Percentiles rank a stretch among this genome's conserved stretches.
phyloP scores from a whole-genome alignment of 2,888 invertebrate species.

The Plagiodera versicolora region DNA sequence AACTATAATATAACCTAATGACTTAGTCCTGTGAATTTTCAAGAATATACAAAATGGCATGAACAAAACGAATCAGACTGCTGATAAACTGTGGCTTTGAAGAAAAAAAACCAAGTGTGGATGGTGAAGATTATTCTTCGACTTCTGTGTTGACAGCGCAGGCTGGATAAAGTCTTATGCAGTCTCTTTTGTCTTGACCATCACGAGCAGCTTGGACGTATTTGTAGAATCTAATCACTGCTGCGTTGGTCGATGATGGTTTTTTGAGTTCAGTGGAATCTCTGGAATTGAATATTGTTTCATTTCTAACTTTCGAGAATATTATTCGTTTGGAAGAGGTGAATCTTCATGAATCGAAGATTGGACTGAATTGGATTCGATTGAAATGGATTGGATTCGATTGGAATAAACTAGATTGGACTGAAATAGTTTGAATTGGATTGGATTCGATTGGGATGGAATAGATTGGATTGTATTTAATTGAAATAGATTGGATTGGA shows the following conservation, averaged over 20 bases:
- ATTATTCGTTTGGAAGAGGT: too few relatives aligned
- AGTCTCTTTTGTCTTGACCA: slow-evolving; percentile 81
- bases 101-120: too few relatives aligned
- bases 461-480: too few relatives aligned
- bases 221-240: slow-evolving; percentile 73
- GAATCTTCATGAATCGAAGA: too few relatives aligned
- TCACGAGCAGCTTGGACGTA: slow-evolving; percentile 81
- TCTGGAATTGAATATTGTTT: slow-evolving; percentile 54
- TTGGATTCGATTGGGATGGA: too few relatives aligned
- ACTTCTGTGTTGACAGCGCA: slow-evolving; percentile 70
- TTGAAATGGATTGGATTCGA: too few relatives aligned
- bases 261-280: slow-evolving; percentile 74
- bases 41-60: not conserved
- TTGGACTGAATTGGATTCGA: too few relatives aligned
- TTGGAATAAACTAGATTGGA: too few relatives aligned
- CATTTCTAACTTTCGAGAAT: too few relatives aligned
- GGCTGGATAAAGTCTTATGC: slow-evolving; percentile 65
- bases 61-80: not conserved
- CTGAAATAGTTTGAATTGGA: too few relatives aligned
- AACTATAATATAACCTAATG: not conserved
- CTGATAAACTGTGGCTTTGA: too few relatives aligned
- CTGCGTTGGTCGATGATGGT: slow-evolving; percentile 66
- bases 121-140: slow-evolving; percentile 1
- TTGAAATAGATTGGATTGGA: too few relatives aligned
- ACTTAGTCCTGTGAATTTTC: not conserved